These are phyloP conservation scores for Macrophya alboannulata DNA, from an alignment of 2,888 invertebrate genomes.

Conservation along the genomic window DNA sequence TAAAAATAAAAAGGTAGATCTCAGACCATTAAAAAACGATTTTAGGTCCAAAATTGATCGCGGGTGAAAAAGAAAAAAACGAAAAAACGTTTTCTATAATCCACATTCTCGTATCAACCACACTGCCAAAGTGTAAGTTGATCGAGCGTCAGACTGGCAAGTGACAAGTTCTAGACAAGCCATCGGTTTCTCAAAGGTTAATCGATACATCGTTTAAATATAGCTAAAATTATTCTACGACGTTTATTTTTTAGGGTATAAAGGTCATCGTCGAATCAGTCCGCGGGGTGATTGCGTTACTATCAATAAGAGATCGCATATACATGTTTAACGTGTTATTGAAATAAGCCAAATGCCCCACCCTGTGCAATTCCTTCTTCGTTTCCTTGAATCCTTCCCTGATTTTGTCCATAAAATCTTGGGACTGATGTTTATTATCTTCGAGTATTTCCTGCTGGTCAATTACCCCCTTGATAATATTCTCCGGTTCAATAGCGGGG, in stretches of 20 bases:
- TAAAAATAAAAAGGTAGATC: too few species aligned
- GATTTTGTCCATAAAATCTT: conserved; percentile 63
- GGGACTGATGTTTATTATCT: neutral
- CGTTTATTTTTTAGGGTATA: neutral
- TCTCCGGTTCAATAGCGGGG: neutral
- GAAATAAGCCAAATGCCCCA: conserved; percentile 72
- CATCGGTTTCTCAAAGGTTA: neutral
- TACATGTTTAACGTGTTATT: neutral
- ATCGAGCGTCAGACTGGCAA: neutral
- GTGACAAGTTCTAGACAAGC: neutral
- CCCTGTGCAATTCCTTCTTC: conserved; percentile 85
- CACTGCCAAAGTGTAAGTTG: neutral
- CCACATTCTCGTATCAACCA: neutral
- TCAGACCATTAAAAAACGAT: neutral
- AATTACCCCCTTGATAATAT: neutral
- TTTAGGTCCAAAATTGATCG: neutral
- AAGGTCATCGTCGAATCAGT: neutral
- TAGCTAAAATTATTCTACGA: neutral
- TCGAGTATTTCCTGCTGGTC: conserved; percentile 18
- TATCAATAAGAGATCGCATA: neutral
- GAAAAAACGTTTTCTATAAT: neutral
- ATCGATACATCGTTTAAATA: neutral
- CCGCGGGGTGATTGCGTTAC: neutral
- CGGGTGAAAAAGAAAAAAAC: neutral
- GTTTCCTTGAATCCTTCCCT: conserved; percentile 80